Evolutionary conservation across 2,888 invertebrate genomes (phyloP), one percentile per base, ranked within the genome.

Genomic region (Stegophylla sp.): DNA sequence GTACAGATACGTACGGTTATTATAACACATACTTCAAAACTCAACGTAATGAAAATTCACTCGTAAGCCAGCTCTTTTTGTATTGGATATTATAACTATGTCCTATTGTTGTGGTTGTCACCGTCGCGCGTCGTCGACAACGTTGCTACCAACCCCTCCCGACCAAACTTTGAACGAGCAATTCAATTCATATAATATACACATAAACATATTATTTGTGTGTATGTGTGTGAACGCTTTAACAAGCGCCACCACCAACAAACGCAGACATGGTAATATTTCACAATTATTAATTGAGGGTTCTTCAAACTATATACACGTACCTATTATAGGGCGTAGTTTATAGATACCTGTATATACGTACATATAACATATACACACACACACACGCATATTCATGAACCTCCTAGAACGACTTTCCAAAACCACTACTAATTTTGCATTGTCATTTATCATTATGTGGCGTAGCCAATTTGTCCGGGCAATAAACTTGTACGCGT

Each of bases 101-200:
- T 48, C 34, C 15, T 23, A 34, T 56, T 23, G 72, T 43, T n/a
- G 41, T 64, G 45, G 26, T 59, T n/a, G 59, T 48, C 48, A 10
- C 48, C 63, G 61, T 63, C 20, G 20, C 3, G 1, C 4, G 59
- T 45, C 59, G 1, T 3, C 66, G 23, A 23, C 13, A 17, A 45
- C 17, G 67, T 53, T 7, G 34, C 34, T 7, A 7, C 34, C 34
- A 34, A 34, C 34, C n/a, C 48, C 48, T 5, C 3, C 5, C 10
- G 9, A n/a, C 51, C 69, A 23, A 75, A 66, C 63, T 75, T 75
- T 64, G 75, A 64, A 75, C 75, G 75, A 23, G 63, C 61, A 45
- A 74, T 51, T 13, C 63, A 28, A 48, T 63, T 74, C 15, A 45
- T 28, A 34, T 12, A n/a, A 20, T 28, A 13, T 20, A 7, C 15